These are phyloP conservation scores for Epiperipatus broadwayi DNA, from an alignment of 2,888 invertebrate genomes.

Conservation along the genomic window DNA sequence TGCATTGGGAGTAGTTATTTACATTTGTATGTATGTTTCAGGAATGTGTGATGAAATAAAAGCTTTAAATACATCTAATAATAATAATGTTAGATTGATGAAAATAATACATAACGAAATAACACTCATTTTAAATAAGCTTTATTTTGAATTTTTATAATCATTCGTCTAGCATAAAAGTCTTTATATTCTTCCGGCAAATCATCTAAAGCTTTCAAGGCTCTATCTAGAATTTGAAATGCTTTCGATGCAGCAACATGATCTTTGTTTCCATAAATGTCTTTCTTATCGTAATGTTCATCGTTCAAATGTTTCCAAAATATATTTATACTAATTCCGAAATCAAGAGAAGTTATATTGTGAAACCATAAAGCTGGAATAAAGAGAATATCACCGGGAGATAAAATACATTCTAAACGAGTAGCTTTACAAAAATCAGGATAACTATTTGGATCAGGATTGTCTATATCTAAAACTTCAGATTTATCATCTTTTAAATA, in stretches of 20 bases:
- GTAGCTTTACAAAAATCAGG: conserved; percentile 30
- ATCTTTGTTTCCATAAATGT: conserved; percentile 38
- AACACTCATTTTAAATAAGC: too few species aligned
- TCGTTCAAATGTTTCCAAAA: conserved; percentile 35
- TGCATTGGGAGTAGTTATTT: too few species aligned
- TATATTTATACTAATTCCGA: conserved; percentile 35
- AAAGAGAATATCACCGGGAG: conserved; percentile 35
- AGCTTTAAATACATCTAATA: too few species aligned
- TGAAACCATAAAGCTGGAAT: conserved; percentile 41
- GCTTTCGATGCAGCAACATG: conserved; percentile 31
- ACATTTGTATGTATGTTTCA: too few species aligned
- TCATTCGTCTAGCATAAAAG: conserved; percentile 32
- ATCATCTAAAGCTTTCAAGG: conserved; percentile 28
- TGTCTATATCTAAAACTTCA: conserved; percentile 33
- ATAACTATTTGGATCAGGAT: conserved; percentile 29
- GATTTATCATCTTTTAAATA: conserved; percentile 38
- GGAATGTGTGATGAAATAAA: too few species aligned
- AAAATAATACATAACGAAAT: too few species aligned
- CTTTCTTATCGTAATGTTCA: conserved; percentile 33
- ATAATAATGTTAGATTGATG: too few species aligned
- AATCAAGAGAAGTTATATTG: conserved; percentile 33
- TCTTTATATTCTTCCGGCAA: conserved; percentile 32
- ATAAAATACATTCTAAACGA: conserved; percentile 28
- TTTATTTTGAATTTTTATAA: conserved; percentile 23
- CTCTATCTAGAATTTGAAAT: conserved; percentile 30